phyloP scores from a whole-genome alignment of 2,888 invertebrate genomes.

The Eristalis tenax region DNA sequence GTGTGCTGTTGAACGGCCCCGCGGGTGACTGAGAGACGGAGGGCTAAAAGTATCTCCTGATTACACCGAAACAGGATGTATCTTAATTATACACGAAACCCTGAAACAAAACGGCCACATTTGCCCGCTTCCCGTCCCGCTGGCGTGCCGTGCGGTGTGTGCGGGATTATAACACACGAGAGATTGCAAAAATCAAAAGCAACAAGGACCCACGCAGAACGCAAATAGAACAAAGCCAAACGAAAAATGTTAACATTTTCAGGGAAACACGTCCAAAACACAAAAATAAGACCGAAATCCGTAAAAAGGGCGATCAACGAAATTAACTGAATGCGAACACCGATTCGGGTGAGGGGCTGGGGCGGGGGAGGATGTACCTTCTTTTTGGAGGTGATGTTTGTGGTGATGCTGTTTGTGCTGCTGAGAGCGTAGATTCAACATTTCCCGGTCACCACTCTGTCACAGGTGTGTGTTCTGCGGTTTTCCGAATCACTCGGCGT shows the following conservation, averaged over 20 bases:
- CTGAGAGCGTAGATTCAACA: constrained; percentile 62
- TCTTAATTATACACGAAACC: constrained; percentile 63
- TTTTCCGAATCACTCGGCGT: background rate
- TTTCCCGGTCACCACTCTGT: constrained; percentile 14
- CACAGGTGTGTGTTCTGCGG: background rate
- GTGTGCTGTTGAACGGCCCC: constrained; percentile 7
- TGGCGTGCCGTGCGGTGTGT: background rate
- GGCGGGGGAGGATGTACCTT: constrained; percentile 38
- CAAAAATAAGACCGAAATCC: constrained; percentile 33
- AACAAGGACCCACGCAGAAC: constrained; percentile 28
- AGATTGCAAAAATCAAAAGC: constrained; percentile 42
- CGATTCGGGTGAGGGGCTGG: background rate
- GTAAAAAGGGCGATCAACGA: background rate
- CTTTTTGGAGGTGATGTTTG: constrained; percentile 63
- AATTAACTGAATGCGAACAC: background rate
- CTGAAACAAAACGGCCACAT: background rate
- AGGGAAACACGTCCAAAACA: constrained; percentile 33
- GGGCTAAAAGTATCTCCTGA: constrained; percentile 10
- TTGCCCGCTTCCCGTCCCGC: background rate
- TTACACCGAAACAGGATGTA: constrained; percentile 59
- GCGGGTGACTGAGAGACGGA: background rate
- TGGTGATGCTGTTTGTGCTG: constrained; percentile 64
- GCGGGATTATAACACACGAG: constrained; percentile 30
- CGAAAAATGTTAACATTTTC: background rate
- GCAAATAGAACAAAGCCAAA: constrained; percentile 25